These are phyloP conservation scores for Hypercompe scribonia DNA, from an alignment of 2,888 invertebrate species.

Conservation along the genomic window DNA sequence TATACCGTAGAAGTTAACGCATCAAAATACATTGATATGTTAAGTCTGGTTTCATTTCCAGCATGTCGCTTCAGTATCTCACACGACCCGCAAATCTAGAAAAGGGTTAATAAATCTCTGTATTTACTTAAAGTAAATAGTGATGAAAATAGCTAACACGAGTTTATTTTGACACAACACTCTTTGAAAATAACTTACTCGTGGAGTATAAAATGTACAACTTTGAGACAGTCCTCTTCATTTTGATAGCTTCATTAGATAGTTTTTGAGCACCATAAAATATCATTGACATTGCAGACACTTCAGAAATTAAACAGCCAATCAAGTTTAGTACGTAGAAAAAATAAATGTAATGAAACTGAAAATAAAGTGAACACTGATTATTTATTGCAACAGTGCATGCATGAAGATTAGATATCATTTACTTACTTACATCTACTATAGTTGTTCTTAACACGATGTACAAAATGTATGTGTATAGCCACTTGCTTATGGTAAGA, in stretches of 20 bases:
- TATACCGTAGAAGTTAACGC: too few relatives aligned
- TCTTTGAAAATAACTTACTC: neutral
- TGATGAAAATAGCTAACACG: too few relatives aligned
- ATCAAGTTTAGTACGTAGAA: neutral
- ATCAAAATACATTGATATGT: too few relatives aligned
- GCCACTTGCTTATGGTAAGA: neutral
- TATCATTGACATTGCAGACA: neutral
- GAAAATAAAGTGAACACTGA: neutral
- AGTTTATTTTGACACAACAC: too few relatives aligned
- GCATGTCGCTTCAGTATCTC: too few relatives aligned
- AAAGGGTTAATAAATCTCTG: too few relatives aligned
- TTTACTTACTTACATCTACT: neutral
- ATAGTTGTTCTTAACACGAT: neutral
- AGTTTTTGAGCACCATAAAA: neutral
- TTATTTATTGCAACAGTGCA: neutral
- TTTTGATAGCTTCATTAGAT: neutral
- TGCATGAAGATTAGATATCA: neutral
- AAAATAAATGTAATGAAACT: neutral
- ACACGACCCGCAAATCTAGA: too few relatives aligned
- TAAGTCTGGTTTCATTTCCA: too few relatives aligned
- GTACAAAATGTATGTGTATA: neutral
- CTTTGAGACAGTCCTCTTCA: neutral
- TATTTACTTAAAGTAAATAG: too few relatives aligned
- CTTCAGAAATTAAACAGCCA: neutral
- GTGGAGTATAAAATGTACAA: neutral